phyloP scores from a whole-genome alignment of 2,888 invertebrate genomes.

The Chloromyia formosa region DNA sequence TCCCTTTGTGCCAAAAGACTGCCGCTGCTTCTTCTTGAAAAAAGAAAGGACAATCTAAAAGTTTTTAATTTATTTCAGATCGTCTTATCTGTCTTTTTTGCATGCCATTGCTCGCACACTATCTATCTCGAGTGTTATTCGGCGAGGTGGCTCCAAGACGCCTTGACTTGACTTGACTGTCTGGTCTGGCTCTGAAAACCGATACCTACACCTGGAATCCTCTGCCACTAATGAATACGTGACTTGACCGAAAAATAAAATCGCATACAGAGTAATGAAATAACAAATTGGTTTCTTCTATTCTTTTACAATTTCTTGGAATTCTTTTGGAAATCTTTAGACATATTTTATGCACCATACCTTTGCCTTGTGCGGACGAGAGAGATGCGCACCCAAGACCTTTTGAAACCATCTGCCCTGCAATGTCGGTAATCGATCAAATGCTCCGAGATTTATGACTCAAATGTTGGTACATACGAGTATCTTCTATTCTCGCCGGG shows the following conservation, averaged over 20 bases:
- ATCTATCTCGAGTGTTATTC: no score
- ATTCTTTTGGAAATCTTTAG: slow-evolving; percentile 23
- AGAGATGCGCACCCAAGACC: background rate
- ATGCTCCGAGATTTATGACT: slow-evolving; percentile 36
- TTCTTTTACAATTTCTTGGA: slow-evolving; percentile 28
- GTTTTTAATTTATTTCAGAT: no score
- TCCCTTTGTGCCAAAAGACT: no score
- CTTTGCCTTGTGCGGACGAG: no score
- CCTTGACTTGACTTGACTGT: background rate
- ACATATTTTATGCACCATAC: background rate
- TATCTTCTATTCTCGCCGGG: background rate
- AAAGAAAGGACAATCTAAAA: no score
- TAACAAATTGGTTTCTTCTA: slow-evolving; percentile 31
- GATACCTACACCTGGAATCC: background rate
- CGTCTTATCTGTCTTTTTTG: no score
- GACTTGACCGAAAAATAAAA: slow-evolving; percentile 8
- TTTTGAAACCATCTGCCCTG: slow-evolving; percentile 16
- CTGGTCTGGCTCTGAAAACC: background rate
- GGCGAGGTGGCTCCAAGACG: background rate
- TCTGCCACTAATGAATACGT: background rate
- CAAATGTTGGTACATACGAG: background rate
- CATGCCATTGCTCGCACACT: no score
- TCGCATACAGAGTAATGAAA: slow-evolving; percentile 1
- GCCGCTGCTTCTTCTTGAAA: no score
- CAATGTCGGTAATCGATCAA: slow-evolving; percentile 21